These are phyloP conservation scores for Idaea biselata DNA, from an alignment of 2,888 invertebrate genomes.

Conservation along the genomic window DNA sequence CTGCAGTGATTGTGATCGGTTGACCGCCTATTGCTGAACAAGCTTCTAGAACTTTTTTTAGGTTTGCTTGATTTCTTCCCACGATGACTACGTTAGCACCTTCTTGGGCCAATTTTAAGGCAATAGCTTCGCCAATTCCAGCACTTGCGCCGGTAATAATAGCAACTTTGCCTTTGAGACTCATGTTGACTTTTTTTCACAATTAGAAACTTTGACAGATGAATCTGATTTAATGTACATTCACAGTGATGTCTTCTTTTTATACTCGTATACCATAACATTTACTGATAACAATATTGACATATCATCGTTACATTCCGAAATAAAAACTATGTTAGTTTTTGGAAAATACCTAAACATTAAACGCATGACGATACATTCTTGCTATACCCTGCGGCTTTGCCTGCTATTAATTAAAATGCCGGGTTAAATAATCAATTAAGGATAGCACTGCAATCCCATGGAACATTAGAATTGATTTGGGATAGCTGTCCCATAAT, in stretches of 20 bases:
- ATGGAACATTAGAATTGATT: too few relatives aligned
- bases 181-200: slow-evolving; percentile 11
- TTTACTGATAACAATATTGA: background rate
- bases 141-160: slow-evolving; percentile 44
- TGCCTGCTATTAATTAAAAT: too few relatives aligned
- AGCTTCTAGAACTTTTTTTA: slow-evolving; percentile 24
- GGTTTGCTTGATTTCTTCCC: slow-evolving; percentile 34
- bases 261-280: background rate
- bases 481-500: too few relatives aligned
- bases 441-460: too few relatives aligned
- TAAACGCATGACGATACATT: background rate
- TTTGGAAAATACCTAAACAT: background rate
- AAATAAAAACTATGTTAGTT: background rate
- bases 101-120: slow-evolving; percentile 36
- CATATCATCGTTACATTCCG: background rate
- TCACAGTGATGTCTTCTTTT: background rate
- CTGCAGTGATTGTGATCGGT: slow-evolving; percentile 35
- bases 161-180: slow-evolving; percentile 32
- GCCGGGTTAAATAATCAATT: too few relatives aligned
- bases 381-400: background rate
- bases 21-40: slow-evolving; percentile 23
- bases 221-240: background rate
- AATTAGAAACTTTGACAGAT: background rate
- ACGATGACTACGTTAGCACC: slow-evolving; percentile 39
- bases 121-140: slow-evolving; percentile 45